Conservation (phyloP, 2,888 invertebrate species). For the Drosophila histrio region DNA sequence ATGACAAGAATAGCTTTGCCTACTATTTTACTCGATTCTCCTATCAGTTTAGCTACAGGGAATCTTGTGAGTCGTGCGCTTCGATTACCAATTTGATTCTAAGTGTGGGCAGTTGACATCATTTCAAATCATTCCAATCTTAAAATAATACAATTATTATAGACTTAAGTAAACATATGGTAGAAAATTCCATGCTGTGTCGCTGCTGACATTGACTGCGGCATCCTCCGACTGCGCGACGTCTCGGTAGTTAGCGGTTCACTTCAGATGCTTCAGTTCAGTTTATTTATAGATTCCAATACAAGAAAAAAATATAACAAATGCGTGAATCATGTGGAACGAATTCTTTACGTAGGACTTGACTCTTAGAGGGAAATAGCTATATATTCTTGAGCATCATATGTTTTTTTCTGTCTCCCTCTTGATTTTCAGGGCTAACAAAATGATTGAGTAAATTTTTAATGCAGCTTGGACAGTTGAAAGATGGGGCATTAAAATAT, state of each 20-base stretch:
- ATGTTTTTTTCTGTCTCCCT: constrained; percentile 3
- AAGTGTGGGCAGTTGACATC: constrained; percentile 44
- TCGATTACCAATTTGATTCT: constrained; percentile 7
- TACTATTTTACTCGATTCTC: not conserved
- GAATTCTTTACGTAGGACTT: constrained; percentile 49
- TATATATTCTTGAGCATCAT: constrained; percentile 38
- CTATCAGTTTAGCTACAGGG: not conserved
- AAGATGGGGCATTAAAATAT: not conserved
- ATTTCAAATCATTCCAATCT: constrained; percentile 20
- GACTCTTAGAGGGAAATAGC: constrained; percentile 13
- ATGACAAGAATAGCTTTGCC: not conserved
- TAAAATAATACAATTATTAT: constrained; percentile 24
- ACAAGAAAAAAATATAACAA: constrained; percentile 3
- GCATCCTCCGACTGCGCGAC: constrained; percentile 40
- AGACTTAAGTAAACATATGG: constrained; percentile 41
- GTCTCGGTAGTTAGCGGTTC: constrained; percentile 35
- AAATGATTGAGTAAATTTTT: constrained; percentile 24
- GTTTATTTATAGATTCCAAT: constrained; percentile 57
- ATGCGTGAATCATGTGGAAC: constrained; percentile 55
- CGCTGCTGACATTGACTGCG: constrained; percentile 64
- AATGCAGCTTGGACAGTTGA: constrained; percentile 14
- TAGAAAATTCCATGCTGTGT: constrained; percentile 48
- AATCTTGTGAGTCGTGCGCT: not conserved
- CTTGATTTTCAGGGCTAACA: constrained; percentile 1
- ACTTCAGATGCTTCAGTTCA: constrained; percentile 30